Conservation (phyloP, 2,888 invertebrate genomes). For the Drosophila nr. perissopoda region DNA sequence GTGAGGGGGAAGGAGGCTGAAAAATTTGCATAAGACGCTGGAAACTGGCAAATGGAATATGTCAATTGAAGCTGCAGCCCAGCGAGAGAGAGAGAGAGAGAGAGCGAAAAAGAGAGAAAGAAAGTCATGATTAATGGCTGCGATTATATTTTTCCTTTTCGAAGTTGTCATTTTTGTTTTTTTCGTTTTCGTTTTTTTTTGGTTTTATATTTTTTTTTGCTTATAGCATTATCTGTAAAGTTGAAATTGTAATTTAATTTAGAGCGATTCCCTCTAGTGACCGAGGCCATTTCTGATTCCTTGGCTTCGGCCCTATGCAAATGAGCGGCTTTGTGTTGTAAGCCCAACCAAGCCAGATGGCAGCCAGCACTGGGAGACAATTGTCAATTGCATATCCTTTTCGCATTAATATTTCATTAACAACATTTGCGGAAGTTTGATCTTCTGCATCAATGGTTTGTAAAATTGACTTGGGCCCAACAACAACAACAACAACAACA, state of each 20-base stretch:
- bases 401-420: constrained; percentile 82
- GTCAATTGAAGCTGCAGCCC: constrained; percentile 71
- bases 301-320: constrained; percentile 59
- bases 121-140: constrained; percentile 73
- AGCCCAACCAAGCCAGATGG: constrained; percentile 43
- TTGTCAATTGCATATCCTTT: constrained; percentile 83
- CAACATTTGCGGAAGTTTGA: constrained; percentile 83
- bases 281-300: constrained; percentile 47
- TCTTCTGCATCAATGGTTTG: constrained; percentile 85
- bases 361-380: constrained; percentile 52
- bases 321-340: constrained; percentile 66
- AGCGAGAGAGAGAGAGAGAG: neutral
- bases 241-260: constrained; percentile 79
- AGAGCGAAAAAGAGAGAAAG: neutral
- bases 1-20: neutral
- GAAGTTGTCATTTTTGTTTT: constrained; percentile 23
- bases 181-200: constrained; percentile 7
- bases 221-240: constrained; percentile 59
- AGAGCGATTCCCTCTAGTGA: constrained; percentile 56
- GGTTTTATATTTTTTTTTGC: constrained; percentile 13
- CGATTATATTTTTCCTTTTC: constrained; percentile 57
- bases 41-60: constrained; percentile 69
- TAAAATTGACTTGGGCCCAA: constrained; percentile 83
- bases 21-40: constrained; percentile 40
- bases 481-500: constrained; percentile 25